Conservation (phyloP, 2,888 invertebrate genomes). For the Hypolimnas misippus region DNA sequence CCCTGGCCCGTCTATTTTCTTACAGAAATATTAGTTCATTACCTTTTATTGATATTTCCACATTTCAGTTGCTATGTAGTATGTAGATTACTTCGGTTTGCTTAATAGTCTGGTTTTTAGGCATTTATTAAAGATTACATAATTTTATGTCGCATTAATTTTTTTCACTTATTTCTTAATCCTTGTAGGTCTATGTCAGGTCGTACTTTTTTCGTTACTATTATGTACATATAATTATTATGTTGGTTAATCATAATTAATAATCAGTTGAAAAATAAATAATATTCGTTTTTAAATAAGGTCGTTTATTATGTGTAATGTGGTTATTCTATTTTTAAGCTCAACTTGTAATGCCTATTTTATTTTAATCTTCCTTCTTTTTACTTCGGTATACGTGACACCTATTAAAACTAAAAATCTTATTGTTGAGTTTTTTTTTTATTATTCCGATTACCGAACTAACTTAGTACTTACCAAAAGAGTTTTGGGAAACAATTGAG, state of each 20-base stretch:
- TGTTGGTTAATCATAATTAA: background rate
- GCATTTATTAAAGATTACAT: background rate
- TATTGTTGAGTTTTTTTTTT: too few species aligned
- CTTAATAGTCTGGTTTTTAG: background rate
- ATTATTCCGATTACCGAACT: background rate
- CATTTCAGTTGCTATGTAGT: conserved; percentile 6
- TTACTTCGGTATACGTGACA: too few species aligned
- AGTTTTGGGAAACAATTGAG: background rate
- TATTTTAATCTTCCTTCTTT: too few species aligned
- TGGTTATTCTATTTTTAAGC: too few species aligned
- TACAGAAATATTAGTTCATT: conserved; percentile 29
- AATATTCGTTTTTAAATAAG: background rate
- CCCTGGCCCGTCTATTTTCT: conserved; percentile 38
- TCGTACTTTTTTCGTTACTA: background rate
- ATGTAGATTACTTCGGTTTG: background rate
- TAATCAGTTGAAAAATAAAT: background rate
- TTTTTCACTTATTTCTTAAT: conserved; percentile 1
- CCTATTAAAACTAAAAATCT: too few species aligned
- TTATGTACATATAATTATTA: background rate
- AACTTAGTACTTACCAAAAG: background rate
- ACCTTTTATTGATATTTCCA: conserved; percentile 14
- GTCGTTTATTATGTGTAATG: too few species aligned
- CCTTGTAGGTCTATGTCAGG: background rate
- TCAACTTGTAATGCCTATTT: too few species aligned
- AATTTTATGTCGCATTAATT: background rate